These are phyloP conservation scores for Eristalis arbustorum DNA, from an alignment of 2,888 invertebrate species.

Conservation along the genomic window DNA sequence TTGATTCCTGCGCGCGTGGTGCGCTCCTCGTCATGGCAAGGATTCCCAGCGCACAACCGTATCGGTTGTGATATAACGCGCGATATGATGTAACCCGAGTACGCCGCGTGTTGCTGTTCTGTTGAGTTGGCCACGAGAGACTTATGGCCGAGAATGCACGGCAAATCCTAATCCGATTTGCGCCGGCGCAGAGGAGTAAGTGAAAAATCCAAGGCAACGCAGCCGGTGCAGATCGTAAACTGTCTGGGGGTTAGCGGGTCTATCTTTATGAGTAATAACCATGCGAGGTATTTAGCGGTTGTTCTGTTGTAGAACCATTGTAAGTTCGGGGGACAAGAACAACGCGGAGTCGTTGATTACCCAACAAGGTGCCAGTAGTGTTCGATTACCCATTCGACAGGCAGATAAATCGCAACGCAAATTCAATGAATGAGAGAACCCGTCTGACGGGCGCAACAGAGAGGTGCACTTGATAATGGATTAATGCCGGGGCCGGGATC, in stretches of 20 bases:
- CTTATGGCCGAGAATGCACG: constrained; percentile 27
- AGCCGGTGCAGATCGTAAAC: constrained; percentile 29
- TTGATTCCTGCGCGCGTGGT: constrained; percentile 1
- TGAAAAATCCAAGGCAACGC: background rate
- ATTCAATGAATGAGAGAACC: constrained; percentile 33
- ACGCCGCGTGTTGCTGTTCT: background rate
- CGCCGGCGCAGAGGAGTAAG: constrained; percentile 4
- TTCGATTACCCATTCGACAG: constrained; percentile 36
- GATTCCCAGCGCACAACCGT: constrained; percentile 8
- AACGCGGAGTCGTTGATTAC: constrained; percentile 20
- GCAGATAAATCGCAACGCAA: constrained; percentile 28
- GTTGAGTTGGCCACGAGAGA: constrained; percentile 43
- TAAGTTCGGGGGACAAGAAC: constrained; percentile 17
- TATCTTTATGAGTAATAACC: constrained; percentile 65
- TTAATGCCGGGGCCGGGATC: constrained; percentile 46
- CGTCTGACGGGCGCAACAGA: constrained; percentile 13
- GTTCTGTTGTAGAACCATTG: background rate
- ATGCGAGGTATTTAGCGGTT: constrained; percentile 45
- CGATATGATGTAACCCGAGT: constrained; percentile 55
- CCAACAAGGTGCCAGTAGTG: constrained; percentile 25
- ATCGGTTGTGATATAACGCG: constrained; percentile 38
- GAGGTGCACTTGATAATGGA: constrained; percentile 62
- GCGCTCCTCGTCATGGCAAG: constrained; percentile 12
- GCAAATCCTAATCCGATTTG: constrained; percentile 57
- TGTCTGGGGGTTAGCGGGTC: constrained; percentile 47